phyloP scores from a whole-genome alignment of 2,113 vertebrate species.

The Panthera tigris region DNA sequence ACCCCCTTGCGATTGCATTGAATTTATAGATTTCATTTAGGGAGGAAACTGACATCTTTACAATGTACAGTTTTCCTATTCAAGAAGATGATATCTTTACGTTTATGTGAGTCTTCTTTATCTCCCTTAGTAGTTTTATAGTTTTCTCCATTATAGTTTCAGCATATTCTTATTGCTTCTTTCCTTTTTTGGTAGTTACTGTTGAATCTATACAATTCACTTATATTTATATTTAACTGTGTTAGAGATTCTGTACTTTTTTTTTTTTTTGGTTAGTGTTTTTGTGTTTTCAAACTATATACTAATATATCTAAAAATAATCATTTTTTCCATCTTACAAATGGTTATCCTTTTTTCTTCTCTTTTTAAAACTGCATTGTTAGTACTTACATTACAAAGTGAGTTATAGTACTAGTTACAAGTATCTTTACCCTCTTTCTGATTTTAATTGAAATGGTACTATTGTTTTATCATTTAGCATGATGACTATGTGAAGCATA shows the following conservation, averaged over 20 bases:
- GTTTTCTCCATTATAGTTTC: conserved; percentile 48
- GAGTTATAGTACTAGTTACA: not conserved
- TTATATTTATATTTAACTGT: not conserved
- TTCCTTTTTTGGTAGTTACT: not conserved
- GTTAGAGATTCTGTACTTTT: not conserved
- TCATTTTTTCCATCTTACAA: not conserved
- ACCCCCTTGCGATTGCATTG: not conserved
- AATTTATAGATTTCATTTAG: conserved; percentile 67
- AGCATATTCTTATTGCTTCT: not conserved
- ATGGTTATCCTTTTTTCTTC: not conserved
- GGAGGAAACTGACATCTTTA: conserved; percentile 41
- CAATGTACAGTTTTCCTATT: not conserved
- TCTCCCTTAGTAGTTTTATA: conserved; percentile 13
- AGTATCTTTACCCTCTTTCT: not conserved
- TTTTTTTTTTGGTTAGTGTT: not conserved
- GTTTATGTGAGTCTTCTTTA: conserved; percentile 9
- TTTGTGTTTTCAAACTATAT: conserved; percentile 19
- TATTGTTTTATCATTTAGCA: not conserved
- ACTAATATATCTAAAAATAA: not conserved
- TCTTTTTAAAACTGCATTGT: not conserved
- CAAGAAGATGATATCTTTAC: not conserved
- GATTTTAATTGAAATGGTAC: not conserved
- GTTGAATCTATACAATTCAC: not conserved
- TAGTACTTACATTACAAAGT: not conserved
- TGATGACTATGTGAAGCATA: not conserved